Evolutionary conservation across 2,888 invertebrate genomes (phyloP), one percentile per base, ranked within the genome.

Genomic region (Meandrusa payeni): DNA sequence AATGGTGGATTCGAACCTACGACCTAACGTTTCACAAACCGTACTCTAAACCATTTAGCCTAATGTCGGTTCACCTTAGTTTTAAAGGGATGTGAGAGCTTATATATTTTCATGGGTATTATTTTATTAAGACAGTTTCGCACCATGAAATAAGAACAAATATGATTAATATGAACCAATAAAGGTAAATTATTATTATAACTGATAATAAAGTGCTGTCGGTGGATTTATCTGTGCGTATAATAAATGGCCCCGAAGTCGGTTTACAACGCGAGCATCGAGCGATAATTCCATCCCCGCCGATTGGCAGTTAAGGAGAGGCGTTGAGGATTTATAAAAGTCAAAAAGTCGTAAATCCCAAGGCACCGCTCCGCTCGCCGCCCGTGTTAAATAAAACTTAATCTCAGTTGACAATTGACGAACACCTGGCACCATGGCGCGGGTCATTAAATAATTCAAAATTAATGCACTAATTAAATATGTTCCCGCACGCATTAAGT

Each of bases 141-240:
- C 68, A 67, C 71, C 75, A 79, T 79, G 78, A 81, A 81, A 85
- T 82, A 82, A 82, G 78, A 82, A 83, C 82, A 79, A 81, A 81
- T 75, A 76, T 80, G 75, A 83, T 73, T 82, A 76, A 83, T 83
- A 79, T 71, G 76, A 73, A 76, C 81, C 82, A 81, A 83, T 85
- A 82, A 83, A 82, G 82, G 80, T 85, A 82, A 83, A 79, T 85
- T 83, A 85, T 85, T 85, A 78, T 85, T 77, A 81, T 85, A 83
- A 82, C 82, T 83, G 82, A 82, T 83, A 82, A 83, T 85, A 85
- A 83, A 83, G 82, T 78, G 81, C 69, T 77, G 81, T 80, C 79
- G 64, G 72, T 78, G 77, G 78, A 82, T 81, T n/a, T 81, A 85
- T 80, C 79, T 75, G 76, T 64, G 70, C 69, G 62, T 74, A 77